phyloP scores from a whole-genome alignment of 2,888 invertebrate species.

The Gnatocerus cornutus region DNA sequence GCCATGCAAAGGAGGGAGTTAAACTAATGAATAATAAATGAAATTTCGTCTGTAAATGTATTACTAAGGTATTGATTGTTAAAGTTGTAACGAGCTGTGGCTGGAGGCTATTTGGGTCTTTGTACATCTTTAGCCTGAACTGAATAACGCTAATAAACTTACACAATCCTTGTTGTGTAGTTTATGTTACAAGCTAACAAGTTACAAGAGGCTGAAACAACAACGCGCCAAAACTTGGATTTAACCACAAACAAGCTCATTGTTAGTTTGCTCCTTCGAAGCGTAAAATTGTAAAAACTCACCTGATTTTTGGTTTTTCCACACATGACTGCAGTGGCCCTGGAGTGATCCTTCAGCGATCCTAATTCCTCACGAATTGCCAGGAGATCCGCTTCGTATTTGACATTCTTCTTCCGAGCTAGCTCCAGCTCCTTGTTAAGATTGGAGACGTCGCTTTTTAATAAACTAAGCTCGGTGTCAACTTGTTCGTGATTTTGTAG shows the following conservation, averaged over 20 bases:
- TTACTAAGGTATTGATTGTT: constrained; percentile 22
- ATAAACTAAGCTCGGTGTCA: constrained; percentile 65
- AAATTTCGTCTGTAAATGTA: constrained; percentile 6
- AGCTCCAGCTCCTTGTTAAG: constrained; percentile 67
- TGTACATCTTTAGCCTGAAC: constrained; percentile 4
- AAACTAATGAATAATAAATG: constrained; percentile 13
- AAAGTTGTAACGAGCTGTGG: constrained; percentile 3
- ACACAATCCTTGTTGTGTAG: background rate
- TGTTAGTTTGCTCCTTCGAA: constrained; percentile 3
- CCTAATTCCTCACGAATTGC: constrained; percentile 66
- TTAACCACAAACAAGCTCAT: constrained; percentile 9
- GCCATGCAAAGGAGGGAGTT: background rate
- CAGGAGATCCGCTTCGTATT: constrained; percentile 66
- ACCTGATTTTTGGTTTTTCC: constrained; percentile 70
- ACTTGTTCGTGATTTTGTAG: constrained; percentile 70
- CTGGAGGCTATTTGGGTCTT: background rate
- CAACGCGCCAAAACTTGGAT: constrained; percentile 1
- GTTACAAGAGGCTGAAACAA: constrained; percentile 5
- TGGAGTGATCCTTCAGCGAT: constrained; percentile 65
- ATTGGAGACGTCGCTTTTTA: constrained; percentile 67
- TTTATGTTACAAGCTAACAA: constrained; percentile 3
- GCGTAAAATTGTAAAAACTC: constrained; percentile 46
- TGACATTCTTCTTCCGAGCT: constrained; percentile 64
- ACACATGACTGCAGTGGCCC: constrained; percentile 65
- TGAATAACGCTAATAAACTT: constrained; percentile 6